Percentiles rank a stretch among this genome's conserved stretches.
phyloP scores from a whole-genome alignment of 2,888 invertebrate species.

The Sarcophaga carnaria region DNA sequence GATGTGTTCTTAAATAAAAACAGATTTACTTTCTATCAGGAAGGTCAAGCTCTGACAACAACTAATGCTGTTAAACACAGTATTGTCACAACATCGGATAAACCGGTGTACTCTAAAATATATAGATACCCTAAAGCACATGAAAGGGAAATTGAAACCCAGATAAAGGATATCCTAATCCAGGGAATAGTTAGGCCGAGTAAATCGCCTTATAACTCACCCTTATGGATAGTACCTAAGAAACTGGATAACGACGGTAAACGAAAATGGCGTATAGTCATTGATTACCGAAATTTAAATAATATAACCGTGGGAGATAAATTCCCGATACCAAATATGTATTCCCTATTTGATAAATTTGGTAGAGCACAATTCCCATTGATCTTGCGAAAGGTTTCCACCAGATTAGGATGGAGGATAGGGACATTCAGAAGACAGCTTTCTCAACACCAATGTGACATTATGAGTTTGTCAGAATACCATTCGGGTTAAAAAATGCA shows the following conservation, averaged over 20 bases:
- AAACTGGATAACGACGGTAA: not conserved
- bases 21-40: no score
- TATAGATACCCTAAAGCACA: not conserved
- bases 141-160: not conserved
- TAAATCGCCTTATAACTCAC: not conserved
- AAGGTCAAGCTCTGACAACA: no score
- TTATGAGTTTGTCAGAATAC: conserved; percentile 69
- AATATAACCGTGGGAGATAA: no score
- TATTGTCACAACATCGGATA: not conserved
- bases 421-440: conserved; percentile 65
- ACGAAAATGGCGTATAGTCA: no score
- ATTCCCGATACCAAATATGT: no score
- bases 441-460: conserved; percentile 61
- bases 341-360: no score
- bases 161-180: not conserved
- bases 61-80: no score
- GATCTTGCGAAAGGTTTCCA: not conserved
- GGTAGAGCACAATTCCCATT: no score
- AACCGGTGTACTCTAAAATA: not conserved
- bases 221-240: not conserved
- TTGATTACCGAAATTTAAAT: no score
- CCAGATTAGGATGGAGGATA: conserved; percentile 41
- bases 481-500: conserved; percentile 69
- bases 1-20: no score
- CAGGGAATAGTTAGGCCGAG: conserved; percentile 4